Base-by-base conservation (phyloP, 2,113 vertebrate species). In the Catharus bicknelli region DNA sequence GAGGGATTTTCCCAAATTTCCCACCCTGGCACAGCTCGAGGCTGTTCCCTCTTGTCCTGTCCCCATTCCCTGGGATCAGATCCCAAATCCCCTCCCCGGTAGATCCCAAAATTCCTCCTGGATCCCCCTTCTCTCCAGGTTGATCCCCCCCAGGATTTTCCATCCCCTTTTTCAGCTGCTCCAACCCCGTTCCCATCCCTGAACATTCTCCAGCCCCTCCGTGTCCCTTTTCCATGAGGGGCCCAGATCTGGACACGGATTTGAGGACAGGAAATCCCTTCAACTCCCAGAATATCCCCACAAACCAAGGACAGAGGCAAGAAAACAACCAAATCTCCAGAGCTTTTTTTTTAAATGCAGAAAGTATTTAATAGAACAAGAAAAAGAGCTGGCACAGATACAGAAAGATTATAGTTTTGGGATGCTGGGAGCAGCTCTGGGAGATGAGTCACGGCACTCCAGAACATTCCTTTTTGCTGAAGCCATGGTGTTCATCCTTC, bases 321-420 rank as follows among this genome's bases (percentile, higher is more conserved):
- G 30, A 73, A 27, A 27, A 67, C 5, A 5, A 64, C 34, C 5
- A 15, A 17, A 66, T 38, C 18, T 27, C 8, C 17, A 12, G 2
- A 26, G 5, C 2, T 4, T 4, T 7, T 7, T 12, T 34, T 34
- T 43, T 7, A 30, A 3, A 77, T 61, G 76, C 68, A 74, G 90
- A 45, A 55, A 88, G 40, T 7, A 8, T 93, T 96, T 95, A 95
- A 70, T 92, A 72, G 63, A 81, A 1, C 6, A 63, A 93, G 86
- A 83, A 58, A 81, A 92, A 29, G 26, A 81, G 47, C 27, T 74
- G 72, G 64, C 55, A 95, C 26, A 88, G 83, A 40, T 19, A 92
- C 27, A 80, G 86, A 83, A 43, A 92, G 77, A 88, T 92, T 62
- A 67, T 69, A 86, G 68, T 88, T 73, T 87, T 29, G 47, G 62